Evolutionary conservation across 2,797 vertebrate genomes (phyloP), one percentile per base, ranked within the genome.

Genomic region (Pseudochaenichthys georgianus): DNA sequence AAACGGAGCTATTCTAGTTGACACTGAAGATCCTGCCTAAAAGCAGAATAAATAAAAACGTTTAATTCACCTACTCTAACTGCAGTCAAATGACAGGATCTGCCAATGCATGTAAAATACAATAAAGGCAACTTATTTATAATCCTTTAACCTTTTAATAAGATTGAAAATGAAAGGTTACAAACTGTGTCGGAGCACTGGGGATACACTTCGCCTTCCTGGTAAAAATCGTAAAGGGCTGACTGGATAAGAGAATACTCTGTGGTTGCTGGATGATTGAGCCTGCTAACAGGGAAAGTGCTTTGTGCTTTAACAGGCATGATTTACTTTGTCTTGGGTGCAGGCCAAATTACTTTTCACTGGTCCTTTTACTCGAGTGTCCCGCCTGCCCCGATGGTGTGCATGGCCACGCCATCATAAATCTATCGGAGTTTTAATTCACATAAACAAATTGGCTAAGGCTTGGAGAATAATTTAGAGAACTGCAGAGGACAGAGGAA

Each of bases 371-470:
- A 65, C 78, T 48, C 48, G 69, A 52, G 46, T 59, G 84, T 75
- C 77, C 73, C 50, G 77, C 70, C 78, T 67, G 66, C 76, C 58
- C 74, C 52, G 41, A 21, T 10, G 15, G 78, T 53, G 73, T 57
- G 73, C 42, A 16, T 48, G 70, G 77, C 72, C 71, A 73, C 68
- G 23, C 64, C 55, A 34, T 53, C 83, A 88, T 93, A 90, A 92
- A 94, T 94, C 87, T 87, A 71, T 73, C 81, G 46, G 38, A 21
- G 63, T 38, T 83, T 68, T 77, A 61, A 85, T 89, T 92, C 68
- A 87, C 82, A 81, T 85, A 83, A 89, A 88, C 80, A 89, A 89
- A 93, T 87, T 88, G 88, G 80, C 82, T 68, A 66, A 66, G 70
- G 71, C 52, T 75, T 73, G 31, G 67, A 75, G 68, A 78, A 85